Percentiles rank a stretch among this genome's conserved stretches.
These are phyloP conservation scores for Lycocerus yunnanus DNA, from an alignment of 2,888 invertebrate species.

Conservation along the genomic window DNA sequence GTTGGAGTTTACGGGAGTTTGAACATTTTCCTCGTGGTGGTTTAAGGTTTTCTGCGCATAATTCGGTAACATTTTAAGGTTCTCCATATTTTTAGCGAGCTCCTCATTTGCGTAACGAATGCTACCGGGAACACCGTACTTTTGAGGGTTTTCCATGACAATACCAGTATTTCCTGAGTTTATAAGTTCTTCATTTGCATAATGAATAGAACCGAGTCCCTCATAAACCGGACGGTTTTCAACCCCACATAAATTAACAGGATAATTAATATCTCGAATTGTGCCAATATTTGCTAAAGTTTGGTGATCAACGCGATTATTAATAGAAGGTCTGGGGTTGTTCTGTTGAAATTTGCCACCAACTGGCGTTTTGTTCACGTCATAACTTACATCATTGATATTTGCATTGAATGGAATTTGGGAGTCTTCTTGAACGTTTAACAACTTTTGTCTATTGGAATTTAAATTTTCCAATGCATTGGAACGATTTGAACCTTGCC, in stretches of 20 bases:
- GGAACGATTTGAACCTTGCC: slow-evolving; percentile 38
- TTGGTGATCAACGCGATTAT: not conserved
- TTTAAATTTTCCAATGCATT: slow-evolving; percentile 26
- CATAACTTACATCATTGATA: not conserved
- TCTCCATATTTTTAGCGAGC: not conserved
- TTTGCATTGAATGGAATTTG: not conserved
- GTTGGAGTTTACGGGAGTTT: not conserved
- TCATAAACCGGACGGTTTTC: not conserved
- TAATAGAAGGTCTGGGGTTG: not conserved
- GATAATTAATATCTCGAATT: not conserved
- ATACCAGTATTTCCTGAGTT: not conserved
- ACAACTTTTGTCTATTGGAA: not conserved
- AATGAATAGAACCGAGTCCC: not conserved
- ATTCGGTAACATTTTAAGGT: not conserved
- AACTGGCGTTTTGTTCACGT: not conserved
- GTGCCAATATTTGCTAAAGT: not conserved
- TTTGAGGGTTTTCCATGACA: not conserved
- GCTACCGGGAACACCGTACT: not conserved
- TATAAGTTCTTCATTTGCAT: not conserved
- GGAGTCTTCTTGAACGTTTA: not conserved
- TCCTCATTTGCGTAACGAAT: not conserved
- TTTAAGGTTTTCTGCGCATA: not conserved
- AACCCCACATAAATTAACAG: not conserved
- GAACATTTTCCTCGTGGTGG: not conserved
- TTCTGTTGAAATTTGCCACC: not conserved